Evolutionary conservation across 2,113 vertebrate genomes (phyloP).

Genomic region (Lichenostomus cassidix): DNA sequence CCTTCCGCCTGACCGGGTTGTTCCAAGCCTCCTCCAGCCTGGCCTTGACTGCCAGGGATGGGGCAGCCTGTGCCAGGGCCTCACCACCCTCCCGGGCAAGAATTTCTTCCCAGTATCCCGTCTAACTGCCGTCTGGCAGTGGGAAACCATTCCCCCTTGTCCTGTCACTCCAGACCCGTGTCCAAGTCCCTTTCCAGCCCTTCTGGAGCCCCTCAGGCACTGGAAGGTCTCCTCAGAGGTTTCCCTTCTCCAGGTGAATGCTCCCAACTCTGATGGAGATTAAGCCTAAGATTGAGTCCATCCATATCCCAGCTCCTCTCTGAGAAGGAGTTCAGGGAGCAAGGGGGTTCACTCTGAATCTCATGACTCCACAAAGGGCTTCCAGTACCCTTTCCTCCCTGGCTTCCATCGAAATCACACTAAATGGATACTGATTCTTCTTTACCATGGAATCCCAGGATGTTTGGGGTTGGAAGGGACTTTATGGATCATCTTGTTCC

Average conservation of each 20-base stretch:
- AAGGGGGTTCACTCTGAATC: neutral
- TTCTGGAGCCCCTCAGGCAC: neutral
- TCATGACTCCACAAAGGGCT: neutral
- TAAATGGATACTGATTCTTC: neutral
- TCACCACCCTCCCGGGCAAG: neutral
- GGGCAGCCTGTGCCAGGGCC: neutral
- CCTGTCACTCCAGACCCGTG: neutral
- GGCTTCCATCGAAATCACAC: neutral
- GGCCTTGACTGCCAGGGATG: neutral
- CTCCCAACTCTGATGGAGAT: neutral
- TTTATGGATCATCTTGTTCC: neutral
- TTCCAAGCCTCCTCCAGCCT: neutral
- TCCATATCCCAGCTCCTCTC: neutral
- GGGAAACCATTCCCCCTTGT: neutral
- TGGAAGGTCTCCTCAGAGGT: neutral
- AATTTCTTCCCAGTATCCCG: neutral
- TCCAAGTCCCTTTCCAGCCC: neutral
- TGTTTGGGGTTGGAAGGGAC: neutral
- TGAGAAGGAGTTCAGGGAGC: neutral
- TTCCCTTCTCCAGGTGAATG: neutral
- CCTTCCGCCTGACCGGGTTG: fast-evolving
- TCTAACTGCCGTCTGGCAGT: neutral
- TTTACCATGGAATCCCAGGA: fast-evolving
- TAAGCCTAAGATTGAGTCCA: neutral
- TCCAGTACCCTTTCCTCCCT: neutral